These are phyloP conservation scores for Notarius quadriscutis DNA, from an alignment of 2,113 vertebrate species.

Conservation along the genomic window DNA sequence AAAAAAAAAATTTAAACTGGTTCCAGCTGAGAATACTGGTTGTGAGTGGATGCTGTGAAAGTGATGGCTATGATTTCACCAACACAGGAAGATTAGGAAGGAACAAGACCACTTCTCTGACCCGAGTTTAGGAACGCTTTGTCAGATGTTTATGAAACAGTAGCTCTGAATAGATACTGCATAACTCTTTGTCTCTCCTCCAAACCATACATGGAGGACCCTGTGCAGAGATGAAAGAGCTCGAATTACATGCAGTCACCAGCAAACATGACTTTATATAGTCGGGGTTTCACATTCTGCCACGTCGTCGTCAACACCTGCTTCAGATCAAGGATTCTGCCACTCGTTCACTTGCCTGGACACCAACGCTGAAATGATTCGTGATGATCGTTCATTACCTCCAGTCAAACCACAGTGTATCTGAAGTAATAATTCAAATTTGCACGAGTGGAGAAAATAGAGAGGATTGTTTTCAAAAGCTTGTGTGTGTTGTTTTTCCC, in stretches of 20 bases:
- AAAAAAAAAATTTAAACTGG: no score
- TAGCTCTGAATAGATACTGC: not conserved
- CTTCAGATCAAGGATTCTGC: not conserved
- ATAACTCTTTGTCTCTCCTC: not conserved
- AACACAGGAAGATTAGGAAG: not conserved
- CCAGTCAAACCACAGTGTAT: not conserved
- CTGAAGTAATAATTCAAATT: not conserved
- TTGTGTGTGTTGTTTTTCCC: not conserved
- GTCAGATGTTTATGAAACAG: not conserved
- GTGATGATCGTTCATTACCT: not conserved
- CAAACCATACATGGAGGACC: slow-evolving; percentile 20
- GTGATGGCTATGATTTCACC: not conserved
- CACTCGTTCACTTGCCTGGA: not conserved
- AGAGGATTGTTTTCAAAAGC: not conserved
- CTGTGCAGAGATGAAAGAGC: not conserved
- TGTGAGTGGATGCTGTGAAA: not conserved
- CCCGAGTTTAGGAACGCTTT: not conserved
- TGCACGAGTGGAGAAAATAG: not conserved
- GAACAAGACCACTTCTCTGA: not conserved
- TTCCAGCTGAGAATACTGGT: not conserved
- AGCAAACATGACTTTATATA: slow-evolving; percentile 21
- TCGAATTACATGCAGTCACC: not conserved
- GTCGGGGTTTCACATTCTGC: not conserved
- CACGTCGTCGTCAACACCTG: not conserved
- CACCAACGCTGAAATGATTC: not conserved